Conservation (phyloP, 2,113 vertebrate genomes). For the Tauraco erythrolophus region DNA sequence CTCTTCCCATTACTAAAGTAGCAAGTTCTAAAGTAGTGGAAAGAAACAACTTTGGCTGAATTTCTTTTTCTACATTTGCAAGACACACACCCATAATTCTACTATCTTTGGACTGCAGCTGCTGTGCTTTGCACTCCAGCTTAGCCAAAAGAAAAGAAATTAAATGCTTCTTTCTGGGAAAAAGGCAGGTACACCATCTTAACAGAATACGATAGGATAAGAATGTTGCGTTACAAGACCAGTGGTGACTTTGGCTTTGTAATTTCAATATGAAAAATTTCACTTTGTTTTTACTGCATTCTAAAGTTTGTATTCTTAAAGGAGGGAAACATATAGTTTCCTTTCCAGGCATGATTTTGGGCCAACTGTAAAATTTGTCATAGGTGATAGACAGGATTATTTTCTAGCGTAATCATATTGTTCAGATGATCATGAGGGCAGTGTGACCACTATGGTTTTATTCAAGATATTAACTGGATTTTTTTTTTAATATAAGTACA, state of each 20-base stretch:
- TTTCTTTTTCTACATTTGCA: constrained; percentile 27
- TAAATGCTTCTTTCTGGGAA: background rate
- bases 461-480: background rate
- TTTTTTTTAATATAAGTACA: background rate
- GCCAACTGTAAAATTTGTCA: background rate
- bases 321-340: background rate
- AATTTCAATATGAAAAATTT: background rate
- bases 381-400: background rate
- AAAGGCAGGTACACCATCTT: background rate
- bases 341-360: background rate
- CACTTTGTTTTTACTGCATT: background rate
- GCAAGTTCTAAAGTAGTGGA: constrained; percentile 19
- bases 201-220: background rate
- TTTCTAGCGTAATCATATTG: background rate
- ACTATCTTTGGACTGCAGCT: constrained; percentile 1
- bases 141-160: constrained; percentile 39
- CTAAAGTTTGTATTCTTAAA: background rate
- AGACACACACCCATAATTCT: constrained; percentile 54
- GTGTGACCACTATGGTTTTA: background rate
- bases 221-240: background rate
- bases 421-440: background rate
- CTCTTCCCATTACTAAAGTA: background rate
- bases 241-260: background rate
- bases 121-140: constrained; percentile 1
- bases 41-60: constrained; percentile 44